A percentile compares a stretch with the other conserved stretches of the same genome.
phyloP scores from a whole-genome alignment of 2,797 vertebrate genomes.

The Streptopelia turtur region DNA sequence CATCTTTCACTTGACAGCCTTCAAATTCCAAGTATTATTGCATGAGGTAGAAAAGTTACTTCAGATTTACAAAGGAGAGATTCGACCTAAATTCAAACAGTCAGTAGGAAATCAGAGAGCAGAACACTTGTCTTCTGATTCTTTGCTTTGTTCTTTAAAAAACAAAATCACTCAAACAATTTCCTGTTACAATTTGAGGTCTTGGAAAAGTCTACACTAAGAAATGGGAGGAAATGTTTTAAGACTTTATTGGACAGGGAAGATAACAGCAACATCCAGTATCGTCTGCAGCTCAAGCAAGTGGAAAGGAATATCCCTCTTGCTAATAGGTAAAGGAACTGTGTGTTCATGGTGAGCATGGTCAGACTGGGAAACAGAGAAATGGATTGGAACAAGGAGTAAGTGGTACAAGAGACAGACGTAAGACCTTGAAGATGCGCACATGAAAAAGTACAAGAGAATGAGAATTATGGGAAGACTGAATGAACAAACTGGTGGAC shows the following conservation, averaged over 20 bases:
- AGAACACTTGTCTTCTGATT: not conserved
- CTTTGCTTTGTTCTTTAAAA: not conserved
- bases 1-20: not conserved
- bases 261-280: not conserved
- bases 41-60: not conserved
- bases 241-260: not conserved
- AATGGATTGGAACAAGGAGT: not conserved
- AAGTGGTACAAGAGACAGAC: not conserved
- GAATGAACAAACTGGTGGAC: not conserved
- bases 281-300: not conserved
- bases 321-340: not conserved
- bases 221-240: slow-evolving; percentile 17
- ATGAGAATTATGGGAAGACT: not conserved
- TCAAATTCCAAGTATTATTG: not conserved
- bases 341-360: not conserved
- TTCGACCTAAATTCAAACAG: not conserved
- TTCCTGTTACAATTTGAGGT: slow-evolving; percentile 40
- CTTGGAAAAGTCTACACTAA: slow-evolving; percentile 11
- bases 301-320: not conserved
- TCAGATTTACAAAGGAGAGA: not conserved
- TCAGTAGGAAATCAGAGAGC: not conserved
- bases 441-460: not conserved
- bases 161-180: slow-evolving; percentile 25
- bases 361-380: not conserved
- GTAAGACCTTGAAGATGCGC: not conserved